Evolutionary conservation across 2,888 invertebrate genomes (phyloP), one percentile per base, ranked within the genome.

Genomic region (Lochmaea crataegi): DNA sequence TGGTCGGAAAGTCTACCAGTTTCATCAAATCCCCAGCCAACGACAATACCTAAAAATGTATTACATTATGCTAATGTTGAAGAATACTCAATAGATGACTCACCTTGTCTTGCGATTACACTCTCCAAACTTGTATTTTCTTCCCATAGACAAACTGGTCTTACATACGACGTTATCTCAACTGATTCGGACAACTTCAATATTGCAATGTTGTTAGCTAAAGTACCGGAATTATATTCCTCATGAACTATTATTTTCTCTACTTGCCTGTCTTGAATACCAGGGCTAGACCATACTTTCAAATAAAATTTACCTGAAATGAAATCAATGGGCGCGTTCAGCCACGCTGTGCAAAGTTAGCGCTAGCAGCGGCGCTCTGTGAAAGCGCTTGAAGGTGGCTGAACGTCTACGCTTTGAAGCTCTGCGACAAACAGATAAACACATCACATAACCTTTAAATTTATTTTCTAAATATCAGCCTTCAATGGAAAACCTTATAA

Each of bases 1-100:
- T 90, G 89, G 77, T 91, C 90, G 0, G 90, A 90, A 0, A 90
- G 88, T 22, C 87, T 87, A 10, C 90, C 90, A 1, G 87, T 89
- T 77, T 90, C 89, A 80, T 91, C 90, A 80, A 89, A 90, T 57
- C 91, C 91, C 81, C 87, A 87, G 5, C 87, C 87, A 63, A 86
- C 85, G 1, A 87, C 83, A 38, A 75, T 79, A 45, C 86, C 87
- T 86, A 72, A 16, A 77, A 61, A 41, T 38, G 9, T 38, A 38
- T 38, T 6, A 32, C 14, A 6, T 6, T 32, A 32, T 32, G 6
- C 32, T 6, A 32, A 32, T 26, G 1, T 26, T 26, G 26, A 26
- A 26, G 26, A 26, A 26, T 32, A 32, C 5, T 32, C 6, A 32
- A 5, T 32, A 32, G 32, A 32, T 32, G 32, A 32, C 60, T 79